These are phyloP conservation scores for Nothoprocta pentlandii DNA, from an alignment of 2,113 vertebrate genomes.

Conservation along the genomic window DNA sequence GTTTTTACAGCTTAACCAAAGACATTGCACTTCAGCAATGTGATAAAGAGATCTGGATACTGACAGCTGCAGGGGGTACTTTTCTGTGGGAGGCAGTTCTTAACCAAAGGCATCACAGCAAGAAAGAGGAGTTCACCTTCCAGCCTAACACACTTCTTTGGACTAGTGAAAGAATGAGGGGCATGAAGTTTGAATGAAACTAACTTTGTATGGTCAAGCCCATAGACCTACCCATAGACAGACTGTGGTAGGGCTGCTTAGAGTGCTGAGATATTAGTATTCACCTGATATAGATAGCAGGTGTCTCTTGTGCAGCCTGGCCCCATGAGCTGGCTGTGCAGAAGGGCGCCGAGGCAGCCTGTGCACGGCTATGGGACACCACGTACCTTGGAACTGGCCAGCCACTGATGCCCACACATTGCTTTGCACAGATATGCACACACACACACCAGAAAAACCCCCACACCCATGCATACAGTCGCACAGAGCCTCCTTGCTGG, in stretches of 20 bases:
- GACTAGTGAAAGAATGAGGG: background rate
- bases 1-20: background rate
- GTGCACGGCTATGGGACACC: rapidly evolving
- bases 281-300: background rate
- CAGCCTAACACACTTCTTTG: background rate
- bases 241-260: background rate
- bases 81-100: background rate
- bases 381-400: rapidly evolving
- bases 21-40: background rate
- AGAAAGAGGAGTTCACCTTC: rapidly evolving
- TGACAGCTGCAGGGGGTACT: no score
- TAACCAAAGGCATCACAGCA: background rate
- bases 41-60: background rate
- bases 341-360: background rate
- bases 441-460: no score
- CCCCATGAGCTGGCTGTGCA: rapidly evolving
- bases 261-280: background rate
- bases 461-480: rapidly evolving
- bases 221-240: background rate
- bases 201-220: background rate
- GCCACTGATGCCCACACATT: background rate
- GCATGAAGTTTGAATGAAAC: background rate
- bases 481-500: rapidly evolving
- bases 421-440: background rate
- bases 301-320: background rate